These are phyloP conservation scores for Gymnobelideus leadbeateri DNA, from an alignment of 2,113 vertebrate genomes.

Conservation along the genomic window DNA sequence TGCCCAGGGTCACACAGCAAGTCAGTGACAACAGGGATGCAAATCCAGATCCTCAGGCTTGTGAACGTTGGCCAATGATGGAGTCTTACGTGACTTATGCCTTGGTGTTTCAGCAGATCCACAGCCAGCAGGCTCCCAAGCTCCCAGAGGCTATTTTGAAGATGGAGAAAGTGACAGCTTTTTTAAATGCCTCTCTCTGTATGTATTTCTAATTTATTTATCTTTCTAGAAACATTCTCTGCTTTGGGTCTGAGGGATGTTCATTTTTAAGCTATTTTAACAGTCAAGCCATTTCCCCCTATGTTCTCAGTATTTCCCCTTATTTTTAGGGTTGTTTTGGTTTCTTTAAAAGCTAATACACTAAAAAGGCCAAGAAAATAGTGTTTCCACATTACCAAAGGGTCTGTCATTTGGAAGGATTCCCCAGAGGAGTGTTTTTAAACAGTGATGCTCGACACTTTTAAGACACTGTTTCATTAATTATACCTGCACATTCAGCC, in stretches of 20 bases:
- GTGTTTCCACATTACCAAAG: neutral
- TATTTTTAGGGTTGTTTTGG: constrained; percentile 52
- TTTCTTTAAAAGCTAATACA: constrained; percentile 33
- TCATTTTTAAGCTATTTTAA: constrained; percentile 48
- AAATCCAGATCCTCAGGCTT: neutral
- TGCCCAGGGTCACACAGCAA: neutral
- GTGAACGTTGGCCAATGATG: neutral
- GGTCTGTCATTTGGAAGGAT: constrained; percentile 21
- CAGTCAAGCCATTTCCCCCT: neutral
- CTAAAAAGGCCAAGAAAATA: neutral
- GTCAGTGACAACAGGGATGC: neutral
- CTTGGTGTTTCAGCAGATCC: constrained; percentile 79
- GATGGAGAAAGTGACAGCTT: constrained; percentile 88
- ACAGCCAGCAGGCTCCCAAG: constrained; percentile 71
- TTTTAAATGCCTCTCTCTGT: constrained; percentile 93
- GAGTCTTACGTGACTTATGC: constrained; percentile 1
- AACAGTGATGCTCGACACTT: constrained; percentile 18
- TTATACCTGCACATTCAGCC: neutral
- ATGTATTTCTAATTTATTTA: constrained; percentile 71
- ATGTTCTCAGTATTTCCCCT: constrained; percentile 6
- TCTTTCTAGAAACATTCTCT: constrained; percentile 45
- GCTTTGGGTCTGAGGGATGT: constrained; percentile 23
- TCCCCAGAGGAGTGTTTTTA: constrained; percentile 31
- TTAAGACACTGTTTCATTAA: constrained; percentile 58
- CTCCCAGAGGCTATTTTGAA: constrained; percentile 77